Conservation (phyloP, 53 echinoderm and acorn worm genomes). For the Arbacia lixula region DNA sequence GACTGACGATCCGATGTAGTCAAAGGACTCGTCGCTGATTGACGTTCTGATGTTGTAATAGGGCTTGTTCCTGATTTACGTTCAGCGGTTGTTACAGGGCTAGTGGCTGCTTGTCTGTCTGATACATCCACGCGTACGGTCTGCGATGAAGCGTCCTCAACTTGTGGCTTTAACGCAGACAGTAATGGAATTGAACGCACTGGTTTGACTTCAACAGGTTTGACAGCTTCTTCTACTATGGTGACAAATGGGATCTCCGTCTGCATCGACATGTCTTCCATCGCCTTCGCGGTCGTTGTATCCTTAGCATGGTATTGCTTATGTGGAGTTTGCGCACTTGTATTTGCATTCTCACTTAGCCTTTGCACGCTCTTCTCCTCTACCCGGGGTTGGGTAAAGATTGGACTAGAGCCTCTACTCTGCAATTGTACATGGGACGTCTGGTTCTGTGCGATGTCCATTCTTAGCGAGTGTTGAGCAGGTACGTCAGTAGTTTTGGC, state of each 20-base stretch:
- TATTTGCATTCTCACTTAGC: neutral
- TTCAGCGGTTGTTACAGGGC: constrained; percentile 15
- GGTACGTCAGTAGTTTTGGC: neutral
- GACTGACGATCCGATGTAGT: neutral
- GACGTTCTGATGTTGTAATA: neutral
- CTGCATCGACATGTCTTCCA: constrained; percentile 32
- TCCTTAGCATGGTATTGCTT: neutral
- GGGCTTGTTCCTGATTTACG: constrained; percentile 11
- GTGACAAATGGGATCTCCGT: constrained; percentile 35
- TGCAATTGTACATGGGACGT: neutral
- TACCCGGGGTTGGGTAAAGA: neutral
- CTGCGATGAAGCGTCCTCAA: constrained; percentile 30
- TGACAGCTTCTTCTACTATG: constrained; percentile 38
- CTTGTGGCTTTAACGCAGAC: neutral
- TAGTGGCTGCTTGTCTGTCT: constrained; percentile 34
- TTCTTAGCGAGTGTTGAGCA: neutral
- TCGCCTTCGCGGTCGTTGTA: constrained; percentile 35
- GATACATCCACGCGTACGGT: neutral
- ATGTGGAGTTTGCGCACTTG: constrained; percentile 15
- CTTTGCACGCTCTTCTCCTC: constrained; percentile 33
- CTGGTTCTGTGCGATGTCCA: constrained; percentile 18
- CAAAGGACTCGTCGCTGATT: constrained; percentile 5
- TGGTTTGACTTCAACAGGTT: constrained; percentile 16
- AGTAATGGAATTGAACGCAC: constrained; percentile 19
- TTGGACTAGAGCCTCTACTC: constrained; percentile 31